Conservation (phyloP, 2,888 invertebrate genomes). For the Mythimna loreyi region DNA sequence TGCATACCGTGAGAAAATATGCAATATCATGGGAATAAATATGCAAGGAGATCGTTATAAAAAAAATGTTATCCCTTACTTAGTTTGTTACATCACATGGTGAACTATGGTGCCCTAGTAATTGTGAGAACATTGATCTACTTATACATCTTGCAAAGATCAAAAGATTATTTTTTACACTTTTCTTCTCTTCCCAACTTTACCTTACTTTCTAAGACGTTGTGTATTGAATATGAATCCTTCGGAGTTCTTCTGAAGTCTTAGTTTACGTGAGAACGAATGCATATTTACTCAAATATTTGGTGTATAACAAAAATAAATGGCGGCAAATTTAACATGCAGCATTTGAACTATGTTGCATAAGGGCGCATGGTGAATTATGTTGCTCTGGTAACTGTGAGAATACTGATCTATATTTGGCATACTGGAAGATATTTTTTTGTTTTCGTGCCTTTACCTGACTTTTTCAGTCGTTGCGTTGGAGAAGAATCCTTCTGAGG, state of each 20-base stretch:
- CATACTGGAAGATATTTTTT: not conserved
- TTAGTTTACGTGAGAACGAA: conserved; percentile 3
- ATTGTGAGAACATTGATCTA: conserved; percentile 21
- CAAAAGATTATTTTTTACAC: not conserved
- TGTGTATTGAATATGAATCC: not conserved
- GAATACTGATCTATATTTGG: not conserved
- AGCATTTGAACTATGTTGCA: conserved; percentile 12
- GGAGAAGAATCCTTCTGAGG: not conserved
- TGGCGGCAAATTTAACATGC: not conserved
- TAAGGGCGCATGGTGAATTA: not conserved
- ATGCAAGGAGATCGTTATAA: too few species aligned
- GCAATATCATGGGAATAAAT: not conserved
- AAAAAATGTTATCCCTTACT: too few species aligned
- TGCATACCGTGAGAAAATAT: not conserved
- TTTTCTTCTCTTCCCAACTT: not conserved
- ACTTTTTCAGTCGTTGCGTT: not conserved
- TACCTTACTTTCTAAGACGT: conserved; percentile 7
- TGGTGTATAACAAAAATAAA: too few species aligned
- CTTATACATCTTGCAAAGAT: not conserved
- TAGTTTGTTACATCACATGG: not conserved
- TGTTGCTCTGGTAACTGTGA: not conserved
- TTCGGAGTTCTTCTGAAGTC: conserved; percentile 12
- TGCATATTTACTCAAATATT: not conserved
- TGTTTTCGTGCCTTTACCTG: not conserved
- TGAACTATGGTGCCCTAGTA: conserved; percentile 24